Evolutionary conservation across 2,888 invertebrate genomes (phyloP), one percentile per base, ranked within the genome.

Genomic region (Chamaedrilus cognettii): DNA sequence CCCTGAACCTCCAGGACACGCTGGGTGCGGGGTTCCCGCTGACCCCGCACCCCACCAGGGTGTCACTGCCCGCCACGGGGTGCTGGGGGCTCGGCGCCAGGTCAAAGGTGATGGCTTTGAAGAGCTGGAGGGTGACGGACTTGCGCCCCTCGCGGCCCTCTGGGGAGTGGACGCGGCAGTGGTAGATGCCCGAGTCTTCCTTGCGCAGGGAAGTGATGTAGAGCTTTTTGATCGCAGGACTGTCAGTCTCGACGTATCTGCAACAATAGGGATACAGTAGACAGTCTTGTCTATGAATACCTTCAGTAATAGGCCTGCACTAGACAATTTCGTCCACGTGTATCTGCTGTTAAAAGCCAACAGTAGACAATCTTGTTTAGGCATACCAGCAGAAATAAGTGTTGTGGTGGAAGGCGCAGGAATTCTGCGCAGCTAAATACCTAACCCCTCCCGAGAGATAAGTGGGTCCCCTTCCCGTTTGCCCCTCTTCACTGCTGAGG

Each of bases 21-120:
- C 15, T 52, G 28, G 55, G 55, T 26, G 55, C 5, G 15, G 55
- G 55, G 26, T 23, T 52, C 23, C 55, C 55, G 26, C 15, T 19
- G 7, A 23, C 55, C 28, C 7, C 15, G 55, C 55, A 52, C 55
- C 61, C 62, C n/a, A 77, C 72, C 52, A 74, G 58, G 35, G 72
- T 73, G 30, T 66, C 64, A 2, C 66, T 69, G 65, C 69, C 33
- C 30, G 72, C 65, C 19, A 61, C 62, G 2, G 71, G 72, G 28
- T 68, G 57, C 67, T 77, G 77, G 0, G 70, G 71, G 11, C 26
- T 50, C 3, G 72, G 70, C 4, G 68, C 74, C 33, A 67, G 33
- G 31, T 72, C 72, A 57, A 75, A 75, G 23, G 74, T 74, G 35
- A 75, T 74, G 52, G 73, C 73, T 73, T 74, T 42, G 42, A 42